phyloP scores from a whole-genome alignment of 2,797 vertebrate species.

The Agapornis canus region DNA sequence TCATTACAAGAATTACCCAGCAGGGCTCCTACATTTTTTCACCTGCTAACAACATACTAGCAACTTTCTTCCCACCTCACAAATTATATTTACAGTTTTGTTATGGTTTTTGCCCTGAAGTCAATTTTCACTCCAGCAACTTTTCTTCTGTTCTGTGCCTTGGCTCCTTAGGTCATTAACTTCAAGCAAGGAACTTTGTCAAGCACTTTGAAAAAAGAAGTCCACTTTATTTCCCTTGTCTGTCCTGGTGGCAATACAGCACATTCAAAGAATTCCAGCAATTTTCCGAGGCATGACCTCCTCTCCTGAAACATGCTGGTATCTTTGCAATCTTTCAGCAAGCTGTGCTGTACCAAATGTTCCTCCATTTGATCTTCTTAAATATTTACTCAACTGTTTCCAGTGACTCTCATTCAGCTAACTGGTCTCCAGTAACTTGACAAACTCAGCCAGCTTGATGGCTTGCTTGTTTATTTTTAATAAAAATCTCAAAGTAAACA shows the following conservation, averaged over 20 bases:
- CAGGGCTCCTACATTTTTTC: background rate
- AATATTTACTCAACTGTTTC: conserved; percentile 70
- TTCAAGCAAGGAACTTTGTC: conserved; percentile 45
- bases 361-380: conserved; percentile 58
- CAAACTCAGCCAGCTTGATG: conserved; percentile 15
- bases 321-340: conserved; percentile 54
- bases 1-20: background rate
- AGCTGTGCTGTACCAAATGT: conserved; percentile 44
- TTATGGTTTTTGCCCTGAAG: conserved; percentile 54
- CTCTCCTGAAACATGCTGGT: conserved; percentile 50
- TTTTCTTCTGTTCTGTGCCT: conserved; percentile 55
- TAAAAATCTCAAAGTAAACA: conserved; percentile 11
- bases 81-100: conserved; percentile 57
- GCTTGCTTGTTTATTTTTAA: conserved; percentile 22
- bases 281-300: conserved; percentile 56
- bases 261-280: conserved; percentile 57
- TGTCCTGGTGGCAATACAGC: conserved; percentile 38
- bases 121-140: conserved; percentile 61
- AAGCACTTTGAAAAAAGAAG: conserved; percentile 58
- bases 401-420: conserved; percentile 51
- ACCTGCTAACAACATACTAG: background rate
- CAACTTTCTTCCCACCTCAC: conserved; percentile 17
- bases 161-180: conserved; percentile 61
- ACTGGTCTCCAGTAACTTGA: conserved; percentile 48
- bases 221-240: conserved; percentile 40